Evolutionary conservation across 2,888 invertebrate species (phyloP), one percentile per base, ranked within the genome.

Genomic region (Anagyrus pseudococci): DNA sequence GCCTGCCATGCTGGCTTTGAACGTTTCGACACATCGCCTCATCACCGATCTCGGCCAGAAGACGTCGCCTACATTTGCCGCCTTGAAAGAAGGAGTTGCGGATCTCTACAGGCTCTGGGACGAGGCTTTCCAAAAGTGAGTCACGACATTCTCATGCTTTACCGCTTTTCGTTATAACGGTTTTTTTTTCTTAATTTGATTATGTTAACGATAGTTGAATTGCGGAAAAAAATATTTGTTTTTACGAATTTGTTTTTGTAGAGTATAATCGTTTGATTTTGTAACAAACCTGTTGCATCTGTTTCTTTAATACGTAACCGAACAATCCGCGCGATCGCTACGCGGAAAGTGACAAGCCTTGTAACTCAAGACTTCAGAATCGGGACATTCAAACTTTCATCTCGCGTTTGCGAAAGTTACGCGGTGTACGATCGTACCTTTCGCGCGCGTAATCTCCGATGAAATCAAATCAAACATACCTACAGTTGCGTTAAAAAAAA

Each of bases 101-200:
- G 85, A 88, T 53, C 81, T 91, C 68, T 86, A 90, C 70, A 83
- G 87, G 7, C 84, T 88, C 19, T 90, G 90, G 88, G 88, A 90
- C 71, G 88, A 88, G 61, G 86, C 87, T 6, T 87, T 88, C 75
- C 86, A 88, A 74, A 86, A 87, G 91, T 91, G 77, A 84, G 82
- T 79, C 33, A 37, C 3, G 33, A 2, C 13, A n/a, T 29, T 29
- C 10, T 29, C 29, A 7, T 10, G 29, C 29, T 29, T 4, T 10
- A 29, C 29, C 4, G 4, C 4, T 7, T 29, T 29, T 29, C 29
- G 10, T 29, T n/a, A n/a, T n/a, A n/a, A n/a, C n/a, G n/a, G n/a
- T n/a, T n/a, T n/a, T n/a, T n/a, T n/a, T n/a, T n/a, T n/a, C n/a
- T n/a, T n/a, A 29, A 29, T 29, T 29, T 7, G 4, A 29, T 7